Base-by-base conservation (phyloP, 2,888 invertebrate genomes). In the Helobdella robusta region DNA sequence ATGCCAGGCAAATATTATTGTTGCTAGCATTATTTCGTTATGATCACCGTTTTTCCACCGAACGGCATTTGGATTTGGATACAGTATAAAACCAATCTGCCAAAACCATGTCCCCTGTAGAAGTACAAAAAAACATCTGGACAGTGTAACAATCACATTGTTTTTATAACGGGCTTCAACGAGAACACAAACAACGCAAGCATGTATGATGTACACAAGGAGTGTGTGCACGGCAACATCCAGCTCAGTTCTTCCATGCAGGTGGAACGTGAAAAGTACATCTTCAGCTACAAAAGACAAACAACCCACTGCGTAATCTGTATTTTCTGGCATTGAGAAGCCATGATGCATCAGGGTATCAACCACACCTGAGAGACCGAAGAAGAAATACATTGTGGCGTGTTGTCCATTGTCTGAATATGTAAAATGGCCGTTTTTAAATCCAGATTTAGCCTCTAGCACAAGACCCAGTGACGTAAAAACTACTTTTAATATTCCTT, bases 31-130 rank as follows among this genome's bases (percentile, higher is more conserved):
- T 74, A 81, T 76, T 70, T 79, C 71, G 2, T 73, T 74, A 69
- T 80, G 81, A 70, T 74, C 68, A 1, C 62, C 64, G 11, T 35
- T 25, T 5, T 79, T 75, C 81, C 81, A 82, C 15, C 48, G 68
- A 28, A 63, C 62, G 2, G 73, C 74, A 30, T 69, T 70, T 6
- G 73, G 70, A 8, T 73, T 67, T 2, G 82, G 82, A 35, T 82
- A 82, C 30, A 83, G 73, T 66, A 83, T 80, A 73, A 80, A 81
- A 0, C 79, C 82, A 15, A 82, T 77, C 68, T 80, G 80, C 73
- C 76, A 80, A 74, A 82, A 82, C 83, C 83, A 83, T 2, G 80
- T 80, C 20, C 83, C 83, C 73, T 83, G 83, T 8, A 82, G 73
- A n/a, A 81, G 67, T 0, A 77, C 73, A 65, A 80, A 79, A 68